These are phyloP conservation scores for Entomobrya multifasciata DNA, from an alignment of 2,888 invertebrate genomes.

Conservation along the genomic window DNA sequence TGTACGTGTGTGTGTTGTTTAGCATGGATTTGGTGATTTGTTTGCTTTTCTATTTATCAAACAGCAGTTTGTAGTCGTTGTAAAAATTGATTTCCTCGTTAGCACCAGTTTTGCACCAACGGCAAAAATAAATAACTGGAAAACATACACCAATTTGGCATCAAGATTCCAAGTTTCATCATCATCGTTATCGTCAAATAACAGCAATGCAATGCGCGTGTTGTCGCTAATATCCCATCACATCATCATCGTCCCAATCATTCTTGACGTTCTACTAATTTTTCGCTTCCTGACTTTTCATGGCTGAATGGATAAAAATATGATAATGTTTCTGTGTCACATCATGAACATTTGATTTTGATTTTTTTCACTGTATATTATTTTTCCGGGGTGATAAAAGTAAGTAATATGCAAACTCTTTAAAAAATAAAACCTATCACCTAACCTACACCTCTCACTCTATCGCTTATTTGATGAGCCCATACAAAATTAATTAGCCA, in stretches of 20 bases:
- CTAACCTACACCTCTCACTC: too few species aligned
- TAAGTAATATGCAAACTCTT: too few species aligned
- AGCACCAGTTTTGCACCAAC: background rate
- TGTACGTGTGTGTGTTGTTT: background rate
- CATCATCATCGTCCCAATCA: constrained; percentile 26
- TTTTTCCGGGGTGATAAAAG: too few species aligned
- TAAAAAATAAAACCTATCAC: too few species aligned
- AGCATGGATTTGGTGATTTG: too few species aligned
- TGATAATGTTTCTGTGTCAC: background rate
- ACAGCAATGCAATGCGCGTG: background rate
- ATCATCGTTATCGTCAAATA: too few species aligned
- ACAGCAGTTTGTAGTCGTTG: too few species aligned
- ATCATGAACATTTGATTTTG: background rate
- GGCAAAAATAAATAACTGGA: constrained; percentile 38
- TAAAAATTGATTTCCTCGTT: constrained; percentile 44
- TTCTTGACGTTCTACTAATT: constrained; percentile 41
- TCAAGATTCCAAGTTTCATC: background rate
- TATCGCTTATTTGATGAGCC: background rate
- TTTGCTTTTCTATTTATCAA: background rate
- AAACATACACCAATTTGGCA: constrained; percentile 19
- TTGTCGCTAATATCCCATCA: background rate
- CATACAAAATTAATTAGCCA: constrained; percentile 26
- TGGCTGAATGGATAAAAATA: constrained; percentile 44
- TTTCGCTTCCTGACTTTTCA: constrained; percentile 70
- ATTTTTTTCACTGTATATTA: background rate